A percentile compares a stretch with the other conserved stretches of the same genome.
These are phyloP conservation scores for Vulpes ferrilata DNA, from an alignment of 2,113 vertebrate genomes.

Conservation along the genomic window DNA sequence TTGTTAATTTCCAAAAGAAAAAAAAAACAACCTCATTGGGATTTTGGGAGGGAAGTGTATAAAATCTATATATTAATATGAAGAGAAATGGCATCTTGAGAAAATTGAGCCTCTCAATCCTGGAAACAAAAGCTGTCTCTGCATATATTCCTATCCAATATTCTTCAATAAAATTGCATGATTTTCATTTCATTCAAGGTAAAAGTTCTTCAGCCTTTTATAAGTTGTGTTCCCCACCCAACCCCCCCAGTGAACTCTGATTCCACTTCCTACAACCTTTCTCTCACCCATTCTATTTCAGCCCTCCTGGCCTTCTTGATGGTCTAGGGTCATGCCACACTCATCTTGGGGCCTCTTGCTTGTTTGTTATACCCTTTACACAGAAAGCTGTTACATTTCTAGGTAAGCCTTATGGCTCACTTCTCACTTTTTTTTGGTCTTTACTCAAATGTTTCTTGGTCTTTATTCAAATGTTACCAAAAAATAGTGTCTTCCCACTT, in stretches of 20 bases:
- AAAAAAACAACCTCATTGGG: neutral
- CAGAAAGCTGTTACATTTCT: neutral
- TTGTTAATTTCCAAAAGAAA: neutral
- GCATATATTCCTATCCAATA: neutral
- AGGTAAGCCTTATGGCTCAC: neutral
- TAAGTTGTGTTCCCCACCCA: too few relatives aligned
- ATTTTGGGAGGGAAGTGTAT: neutral
- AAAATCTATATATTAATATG: neutral
- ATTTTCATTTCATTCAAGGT: neutral
- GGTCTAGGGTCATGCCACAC: neutral
- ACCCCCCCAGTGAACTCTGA: neutral
- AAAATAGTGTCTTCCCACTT: neutral
- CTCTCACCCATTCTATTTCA: too few relatives aligned
- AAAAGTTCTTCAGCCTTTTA: neutral
- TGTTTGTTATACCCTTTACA: neutral
- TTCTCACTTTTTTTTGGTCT: neutral
- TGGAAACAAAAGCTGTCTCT: neutral
- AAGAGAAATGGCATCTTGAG: neutral
- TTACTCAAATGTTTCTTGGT: neutral
- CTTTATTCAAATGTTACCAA: neutral
- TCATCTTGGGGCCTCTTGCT: neutral
- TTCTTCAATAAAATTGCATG: neutral
- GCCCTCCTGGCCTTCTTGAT: neutral
- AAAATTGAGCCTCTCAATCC: neutral
- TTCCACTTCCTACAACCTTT: rapidly evolving